These are phyloP conservation scores for Rhopalosiphum maidis DNA, from an alignment of 1,140 invertebrate genomes.

Conservation along the genomic window DNA sequence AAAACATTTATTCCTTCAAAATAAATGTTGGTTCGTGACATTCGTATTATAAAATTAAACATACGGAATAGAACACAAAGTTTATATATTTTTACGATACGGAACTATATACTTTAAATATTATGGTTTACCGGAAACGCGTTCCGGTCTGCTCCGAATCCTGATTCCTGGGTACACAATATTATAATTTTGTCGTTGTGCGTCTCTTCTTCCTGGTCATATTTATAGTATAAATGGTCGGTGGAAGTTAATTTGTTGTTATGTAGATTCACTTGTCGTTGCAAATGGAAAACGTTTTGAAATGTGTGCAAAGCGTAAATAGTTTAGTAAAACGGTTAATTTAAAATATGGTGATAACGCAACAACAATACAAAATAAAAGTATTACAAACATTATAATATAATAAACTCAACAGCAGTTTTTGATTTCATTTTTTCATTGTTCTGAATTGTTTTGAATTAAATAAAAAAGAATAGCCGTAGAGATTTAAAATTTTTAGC, in stretches of 20 bases:
- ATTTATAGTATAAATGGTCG: neutral
- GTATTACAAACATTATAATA: neutral
- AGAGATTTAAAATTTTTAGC: neutral
- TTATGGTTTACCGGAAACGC: neutral
- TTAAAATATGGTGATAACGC: neutral
- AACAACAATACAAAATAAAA: neutral
- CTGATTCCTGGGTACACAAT: neutral
- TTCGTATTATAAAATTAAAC: neutral
- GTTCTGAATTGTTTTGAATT: neutral
- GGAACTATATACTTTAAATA: neutral
- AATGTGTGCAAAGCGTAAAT: neutral
- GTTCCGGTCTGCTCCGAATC: neutral
- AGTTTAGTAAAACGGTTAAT: neutral
- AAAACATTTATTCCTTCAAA: neutral
- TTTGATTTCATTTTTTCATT: neutral
- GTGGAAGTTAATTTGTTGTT: neutral
- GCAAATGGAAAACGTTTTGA: neutral
- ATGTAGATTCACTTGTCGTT: neutral
- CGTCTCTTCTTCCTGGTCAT: neutral
- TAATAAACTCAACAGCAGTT: neutral
- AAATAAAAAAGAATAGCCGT: neutral
- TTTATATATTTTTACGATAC: neutral
- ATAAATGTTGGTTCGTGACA: neutral
- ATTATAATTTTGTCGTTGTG: neutral
- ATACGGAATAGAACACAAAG: neutral